Conservation (phyloP, 1,140 invertebrate genomes). For the Dendroctonus valens region DNA sequence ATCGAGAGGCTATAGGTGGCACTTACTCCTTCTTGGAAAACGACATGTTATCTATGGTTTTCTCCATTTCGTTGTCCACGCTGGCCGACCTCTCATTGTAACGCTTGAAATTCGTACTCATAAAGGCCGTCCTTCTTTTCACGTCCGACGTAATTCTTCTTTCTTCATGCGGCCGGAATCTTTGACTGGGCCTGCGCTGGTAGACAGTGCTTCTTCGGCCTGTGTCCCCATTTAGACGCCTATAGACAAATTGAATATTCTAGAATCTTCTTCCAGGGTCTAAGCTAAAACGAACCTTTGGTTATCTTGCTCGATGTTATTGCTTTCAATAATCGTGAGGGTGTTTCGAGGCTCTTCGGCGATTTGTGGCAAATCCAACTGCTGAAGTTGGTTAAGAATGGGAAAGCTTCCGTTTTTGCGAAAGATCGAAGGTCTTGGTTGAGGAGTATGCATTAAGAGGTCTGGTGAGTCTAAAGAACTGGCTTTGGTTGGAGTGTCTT, state of each 20-base stretch:
- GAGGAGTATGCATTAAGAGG: background rate
- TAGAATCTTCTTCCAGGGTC: background rate
- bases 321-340: constrained; percentile 28
- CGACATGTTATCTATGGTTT: constrained; percentile 72
- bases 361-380: constrained; percentile 2
- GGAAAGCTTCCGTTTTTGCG: constrained; percentile 22
- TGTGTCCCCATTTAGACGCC: background rate
- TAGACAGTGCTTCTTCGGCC: constrained; percentile 26
- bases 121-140: constrained; percentile 59
- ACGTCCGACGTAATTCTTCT: constrained; percentile 44
- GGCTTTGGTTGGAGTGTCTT: too few relatives aligned
- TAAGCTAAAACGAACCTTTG: constrained; percentile 2
- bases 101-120: constrained; percentile 67
- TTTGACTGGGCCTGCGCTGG: constrained; percentile 48
- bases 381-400: background rate
- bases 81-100: constrained; percentile 67
- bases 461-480: too few relatives aligned
- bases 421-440: constrained; percentile 16
- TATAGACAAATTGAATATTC: too few relatives aligned
- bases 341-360: constrained; percentile 7
- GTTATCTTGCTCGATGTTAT: constrained; percentile 21
- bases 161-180: constrained; percentile 49
- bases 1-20: too few relatives aligned
- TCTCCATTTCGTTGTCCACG: constrained; percentile 71
- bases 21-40: constrained; percentile 68